These are phyloP conservation scores for Pomatorhinus ruficollis DNA, from an alignment of 2,113 vertebrate genomes.

Conservation along the genomic window DNA sequence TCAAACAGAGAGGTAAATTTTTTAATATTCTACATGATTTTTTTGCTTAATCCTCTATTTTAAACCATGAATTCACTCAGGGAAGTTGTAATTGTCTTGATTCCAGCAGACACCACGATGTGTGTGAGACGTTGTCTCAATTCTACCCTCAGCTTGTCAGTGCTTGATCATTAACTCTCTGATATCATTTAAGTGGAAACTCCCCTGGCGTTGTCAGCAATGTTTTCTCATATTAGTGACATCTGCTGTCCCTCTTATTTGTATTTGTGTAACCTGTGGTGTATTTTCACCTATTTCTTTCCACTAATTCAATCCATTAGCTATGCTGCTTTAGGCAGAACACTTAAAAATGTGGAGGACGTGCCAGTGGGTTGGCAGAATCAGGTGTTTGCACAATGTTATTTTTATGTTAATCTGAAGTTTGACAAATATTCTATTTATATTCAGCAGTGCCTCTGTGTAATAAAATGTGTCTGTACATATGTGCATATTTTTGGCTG, in stretches of 20 bases:
- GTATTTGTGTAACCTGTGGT: neutral
- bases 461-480: neutral
- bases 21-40: neutral
- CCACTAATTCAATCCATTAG: neutral
- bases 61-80: neutral
- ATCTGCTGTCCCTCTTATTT: neutral
- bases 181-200: neutral
- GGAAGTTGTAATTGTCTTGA: neutral
- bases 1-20: neutral
- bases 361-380: neutral
- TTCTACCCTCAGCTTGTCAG: neutral
- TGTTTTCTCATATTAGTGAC: neutral
- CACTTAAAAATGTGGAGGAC: neutral
- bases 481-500: neutral
- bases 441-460: neutral
- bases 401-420: neutral
- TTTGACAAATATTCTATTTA: slow-evolving; percentile 24
- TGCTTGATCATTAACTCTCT: neutral
- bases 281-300: neutral
- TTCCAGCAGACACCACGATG: rapidly evolving
- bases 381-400: neutral
- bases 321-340: neutral
- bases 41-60: neutral
- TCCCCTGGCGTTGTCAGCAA: neutral
- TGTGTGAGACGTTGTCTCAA: neutral